A percentile compares a stretch with the other conserved stretches of the same genome.
These are phyloP conservation scores for Scaptodrosophila latifasciaeformis DNA, from an alignment of 2,888 invertebrate genomes.

Conservation along the genomic window DNA sequence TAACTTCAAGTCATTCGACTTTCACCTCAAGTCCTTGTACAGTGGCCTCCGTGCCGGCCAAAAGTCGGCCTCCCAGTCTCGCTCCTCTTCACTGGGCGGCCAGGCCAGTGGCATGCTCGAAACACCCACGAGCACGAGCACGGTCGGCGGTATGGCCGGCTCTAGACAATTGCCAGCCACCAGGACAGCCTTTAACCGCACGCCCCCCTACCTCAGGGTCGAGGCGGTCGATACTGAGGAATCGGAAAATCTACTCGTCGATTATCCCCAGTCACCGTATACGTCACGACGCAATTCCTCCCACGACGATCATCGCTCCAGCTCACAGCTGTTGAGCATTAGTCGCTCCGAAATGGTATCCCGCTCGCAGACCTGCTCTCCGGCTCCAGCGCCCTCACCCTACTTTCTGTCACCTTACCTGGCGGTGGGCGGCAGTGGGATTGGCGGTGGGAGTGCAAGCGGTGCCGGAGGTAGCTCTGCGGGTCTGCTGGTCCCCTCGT, in stretches of 20 bases:
- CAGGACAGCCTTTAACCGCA: conserved; percentile 44
- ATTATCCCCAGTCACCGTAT: conserved; percentile 71
- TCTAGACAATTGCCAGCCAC: conserved; percentile 7
- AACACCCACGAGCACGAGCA: conserved; percentile 25
- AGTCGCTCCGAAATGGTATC: conserved; percentile 53
- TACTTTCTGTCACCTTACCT: conserved; percentile 71
- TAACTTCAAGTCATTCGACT: conserved; percentile 74
- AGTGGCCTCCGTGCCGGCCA: conserved; percentile 63
- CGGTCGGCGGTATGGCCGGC: conserved; percentile 3
- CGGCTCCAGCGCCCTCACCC: conserved; percentile 61
- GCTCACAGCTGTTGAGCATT: conserved; percentile 61
- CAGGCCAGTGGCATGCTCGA: conserved; percentile 27
- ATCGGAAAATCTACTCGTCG: conserved; percentile 66
- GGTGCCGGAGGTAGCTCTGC: not conserved
- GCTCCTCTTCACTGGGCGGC: conserved; percentile 37
- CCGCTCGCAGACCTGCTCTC: conserved; percentile 54
- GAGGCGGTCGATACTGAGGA: conserved; percentile 71
- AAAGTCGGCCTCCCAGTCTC: conserved; percentile 38
- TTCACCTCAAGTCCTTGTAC: conserved; percentile 74
- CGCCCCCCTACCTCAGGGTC: conserved; percentile 71
- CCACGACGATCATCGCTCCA: conserved; percentile 60
- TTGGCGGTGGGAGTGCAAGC: conserved; percentile 1
- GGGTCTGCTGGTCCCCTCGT: conserved; percentile 8
- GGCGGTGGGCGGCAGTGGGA: conserved; percentile 10
- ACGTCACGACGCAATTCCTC: conserved; percentile 67